These are phyloP conservation scores for Amphilophus citrinellus DNA, from an alignment of 2,113 vertebrate genomes.

Conservation along the genomic window DNA sequence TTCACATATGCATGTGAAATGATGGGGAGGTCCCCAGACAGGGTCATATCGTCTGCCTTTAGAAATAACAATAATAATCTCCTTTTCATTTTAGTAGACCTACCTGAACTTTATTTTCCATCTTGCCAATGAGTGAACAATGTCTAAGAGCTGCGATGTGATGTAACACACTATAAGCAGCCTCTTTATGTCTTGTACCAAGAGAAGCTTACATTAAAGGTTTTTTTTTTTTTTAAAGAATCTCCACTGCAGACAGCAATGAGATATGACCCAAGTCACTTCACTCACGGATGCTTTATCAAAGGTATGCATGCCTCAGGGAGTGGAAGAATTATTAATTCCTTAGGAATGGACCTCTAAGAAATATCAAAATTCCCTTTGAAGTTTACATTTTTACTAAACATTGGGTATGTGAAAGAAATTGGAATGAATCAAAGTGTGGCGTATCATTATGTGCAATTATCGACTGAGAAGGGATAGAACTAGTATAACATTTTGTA, in stretches of 20 bases:
- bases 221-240: not conserved
- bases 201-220: not conserved
- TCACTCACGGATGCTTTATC: not conserved
- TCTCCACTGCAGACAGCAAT: not conserved
- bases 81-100: not conserved
- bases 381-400: constrained; percentile 23
- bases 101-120: not conserved
- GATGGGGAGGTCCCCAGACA: not conserved
- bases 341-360: not conserved
- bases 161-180: not conserved
- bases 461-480: not conserved
- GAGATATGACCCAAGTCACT: not conserved
- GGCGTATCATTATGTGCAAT: constrained; percentile 15
- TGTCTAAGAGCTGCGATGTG: not conserved
- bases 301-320: not conserved
- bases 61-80: not conserved
- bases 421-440: not conserved
- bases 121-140: not conserved
- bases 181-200: not conserved
- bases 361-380: constrained; percentile 26
- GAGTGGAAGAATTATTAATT: constrained; percentile 3
- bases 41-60: not conserved
- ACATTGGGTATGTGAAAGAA: not conserved
- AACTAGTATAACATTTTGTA: not conserved
- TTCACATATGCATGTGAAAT: not conserved